Evolutionary conservation across 2,113 vertebrate species (phyloP).

Genomic region (Chamaetylas fuelleborni): DNA sequence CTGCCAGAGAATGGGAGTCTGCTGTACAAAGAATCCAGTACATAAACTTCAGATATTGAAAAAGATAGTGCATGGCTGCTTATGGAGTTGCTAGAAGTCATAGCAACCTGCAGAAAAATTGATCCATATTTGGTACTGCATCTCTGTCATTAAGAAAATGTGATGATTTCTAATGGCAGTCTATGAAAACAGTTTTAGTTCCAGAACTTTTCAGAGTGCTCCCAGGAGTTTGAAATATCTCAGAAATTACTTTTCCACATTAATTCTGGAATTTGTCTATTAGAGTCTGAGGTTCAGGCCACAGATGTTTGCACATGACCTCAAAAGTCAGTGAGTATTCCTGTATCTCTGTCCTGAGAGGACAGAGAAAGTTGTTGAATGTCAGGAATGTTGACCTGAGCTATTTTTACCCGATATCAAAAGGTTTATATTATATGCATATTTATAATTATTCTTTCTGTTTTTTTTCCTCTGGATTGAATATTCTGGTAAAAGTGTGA

Average conservation of each 20-base stretch:
- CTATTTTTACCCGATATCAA: background rate
- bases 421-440: background rate
- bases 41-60: background rate
- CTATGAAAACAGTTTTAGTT: background rate
- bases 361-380: background rate
- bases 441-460: background rate
- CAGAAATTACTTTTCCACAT: conserved; percentile 2
- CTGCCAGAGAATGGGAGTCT: background rate
- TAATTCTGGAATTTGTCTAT: background rate
- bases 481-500: background rate
- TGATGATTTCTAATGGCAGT: background rate
- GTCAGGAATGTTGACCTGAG: background rate
- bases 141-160: background rate
- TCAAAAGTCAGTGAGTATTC: background rate
- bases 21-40: background rate
- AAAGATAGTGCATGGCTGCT: background rate
- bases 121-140: background rate
- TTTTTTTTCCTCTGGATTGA: background rate
- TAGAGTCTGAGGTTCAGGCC: background rate
- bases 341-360: background rate
- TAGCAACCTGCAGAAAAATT: conserved; percentile 1
- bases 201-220: background rate
- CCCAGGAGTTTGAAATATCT: background rate
- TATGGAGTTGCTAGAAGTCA: background rate
- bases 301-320: background rate